A percentile compares a stretch with the other conserved stretches of the same genome.
phyloP scores from a whole-genome alignment of 2,888 invertebrate species.

The Eulithis prunata region DNA sequence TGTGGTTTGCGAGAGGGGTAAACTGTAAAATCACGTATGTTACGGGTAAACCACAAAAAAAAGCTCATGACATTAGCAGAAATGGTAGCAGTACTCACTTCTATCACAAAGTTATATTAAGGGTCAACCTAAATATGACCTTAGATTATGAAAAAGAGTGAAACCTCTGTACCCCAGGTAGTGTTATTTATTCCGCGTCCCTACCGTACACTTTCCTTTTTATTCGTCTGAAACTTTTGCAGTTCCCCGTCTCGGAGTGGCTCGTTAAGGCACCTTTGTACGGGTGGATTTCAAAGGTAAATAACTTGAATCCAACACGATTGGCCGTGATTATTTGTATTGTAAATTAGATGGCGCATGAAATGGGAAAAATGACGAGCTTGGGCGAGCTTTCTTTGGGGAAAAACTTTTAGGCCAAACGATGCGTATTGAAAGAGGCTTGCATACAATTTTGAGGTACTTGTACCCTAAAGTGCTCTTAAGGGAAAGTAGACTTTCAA shows the following conservation, averaged over 20 bases:
- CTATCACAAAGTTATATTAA: no score
- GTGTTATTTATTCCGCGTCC: slow-evolving; percentile 22
- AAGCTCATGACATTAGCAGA: no score
- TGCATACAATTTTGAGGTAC: slow-evolving; percentile 10
- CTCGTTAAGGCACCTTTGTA: slow-evolving; percentile 72
- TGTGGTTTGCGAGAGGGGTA: no score
- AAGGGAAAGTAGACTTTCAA: no score
- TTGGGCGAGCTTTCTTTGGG: slow-evolving; percentile 30
- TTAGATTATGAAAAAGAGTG: slow-evolving; percentile 2
- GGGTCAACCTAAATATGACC: not conserved
- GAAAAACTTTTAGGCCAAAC: slow-evolving; percentile 34
- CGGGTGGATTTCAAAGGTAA: slow-evolving; percentile 58
- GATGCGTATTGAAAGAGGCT: slow-evolving; percentile 31
- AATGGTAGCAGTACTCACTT: no score
- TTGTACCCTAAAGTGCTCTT: not conserved
- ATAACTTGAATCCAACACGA: slow-evolving; percentile 60
- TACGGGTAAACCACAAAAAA: no score
- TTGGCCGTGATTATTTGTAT: slow-evolving; percentile 68
- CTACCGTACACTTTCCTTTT: slow-evolving; percentile 54
- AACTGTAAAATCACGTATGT: no score
- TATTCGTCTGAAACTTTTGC: slow-evolving; percentile 58
- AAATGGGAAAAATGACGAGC: slow-evolving; percentile 41
- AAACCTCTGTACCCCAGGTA: not conserved
- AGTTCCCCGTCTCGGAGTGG: slow-evolving; percentile 56
- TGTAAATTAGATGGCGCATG: slow-evolving; percentile 58